phyloP scores from a whole-genome alignment of 2,797 vertebrate genomes.

The Taenioides sp. region DNA sequence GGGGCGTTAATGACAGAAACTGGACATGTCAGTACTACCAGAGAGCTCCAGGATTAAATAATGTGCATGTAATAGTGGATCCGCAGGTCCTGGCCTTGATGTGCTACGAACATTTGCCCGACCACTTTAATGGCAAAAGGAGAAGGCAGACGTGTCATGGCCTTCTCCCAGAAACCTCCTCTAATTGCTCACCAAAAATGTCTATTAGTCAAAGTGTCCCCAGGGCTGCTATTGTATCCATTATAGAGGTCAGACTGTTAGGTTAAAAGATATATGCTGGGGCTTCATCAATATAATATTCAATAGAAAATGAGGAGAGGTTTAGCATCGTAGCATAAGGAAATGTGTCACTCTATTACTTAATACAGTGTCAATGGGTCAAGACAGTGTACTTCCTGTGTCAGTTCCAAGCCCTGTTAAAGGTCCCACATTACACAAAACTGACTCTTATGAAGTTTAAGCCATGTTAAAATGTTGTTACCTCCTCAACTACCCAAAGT shows the following conservation, averaged over 20 bases:
- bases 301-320: slow-evolving; percentile 9
- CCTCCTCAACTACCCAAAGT: too few species aligned
- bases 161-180: slow-evolving; percentile 63
- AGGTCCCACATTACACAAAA: too few species aligned
- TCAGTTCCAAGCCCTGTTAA: neutral
- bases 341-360: neutral
- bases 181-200: slow-evolving; percentile 80
- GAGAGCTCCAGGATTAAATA: slow-evolving; percentile 75
- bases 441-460: too few species aligned
- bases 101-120: slow-evolving; percentile 73
- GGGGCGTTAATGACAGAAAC: slow-evolving; percentile 73
- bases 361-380: neutral
- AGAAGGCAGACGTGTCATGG: slow-evolving; percentile 69
- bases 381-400: neutral
- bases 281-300: slow-evolving; percentile 28
- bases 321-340: neutral
- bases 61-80: slow-evolving; percentile 75
- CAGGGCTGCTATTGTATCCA: slow-evolving; percentile 59
- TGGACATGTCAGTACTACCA: slow-evolving; percentile 74
- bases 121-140: slow-evolving; percentile 71
- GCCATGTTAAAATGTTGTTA: too few species aligned
- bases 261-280: slow-evolving; percentile 29
- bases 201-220: slow-evolving; percentile 68
- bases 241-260: slow-evolving; percentile 56
- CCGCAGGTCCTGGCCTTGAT: slow-evolving; percentile 73